Conservation (phyloP, 2,113 vertebrate species). For the Eulemur macaco region DNA sequence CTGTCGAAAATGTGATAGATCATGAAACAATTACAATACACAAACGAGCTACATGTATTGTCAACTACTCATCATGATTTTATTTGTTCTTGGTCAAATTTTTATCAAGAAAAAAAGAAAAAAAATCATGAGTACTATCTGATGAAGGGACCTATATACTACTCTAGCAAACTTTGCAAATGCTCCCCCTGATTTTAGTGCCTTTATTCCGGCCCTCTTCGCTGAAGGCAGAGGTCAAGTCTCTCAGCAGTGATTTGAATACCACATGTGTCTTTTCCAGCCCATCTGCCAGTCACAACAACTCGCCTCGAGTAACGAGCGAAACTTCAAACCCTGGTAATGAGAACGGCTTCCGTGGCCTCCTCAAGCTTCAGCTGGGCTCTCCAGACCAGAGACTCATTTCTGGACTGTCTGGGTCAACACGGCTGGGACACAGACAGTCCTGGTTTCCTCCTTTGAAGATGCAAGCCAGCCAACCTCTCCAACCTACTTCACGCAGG, state of each 20-base stretch:
- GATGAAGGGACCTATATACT: not conserved
- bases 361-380: not conserved
- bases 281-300: slow-evolving; percentile 57
- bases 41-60: not conserved
- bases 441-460: slow-evolving; percentile 10
- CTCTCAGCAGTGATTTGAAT: slow-evolving; percentile 48
- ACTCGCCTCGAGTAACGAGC: not conserved
- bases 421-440: not conserved
- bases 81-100: not conserved
- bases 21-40: not conserved
- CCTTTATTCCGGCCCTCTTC: not conserved
- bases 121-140: not conserved
- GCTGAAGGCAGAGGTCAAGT: slow-evolving; percentile 14
- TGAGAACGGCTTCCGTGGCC: not conserved
- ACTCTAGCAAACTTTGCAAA: not conserved
- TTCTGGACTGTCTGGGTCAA: slow-evolving; percentile 30
- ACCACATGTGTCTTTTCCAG: slow-evolving; percentile 48
- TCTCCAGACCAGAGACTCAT: not conserved
- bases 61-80: not conserved
- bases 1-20: not conserved
- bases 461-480: not conserved
- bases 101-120: not conserved
- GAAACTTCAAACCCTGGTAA: slow-evolving; percentile 38
- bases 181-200: not conserved
- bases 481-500: not conserved